Evolutionary conservation across 2,797 vertebrate genomes (phyloP).

Genomic region (Podarcis siculus): DNA sequence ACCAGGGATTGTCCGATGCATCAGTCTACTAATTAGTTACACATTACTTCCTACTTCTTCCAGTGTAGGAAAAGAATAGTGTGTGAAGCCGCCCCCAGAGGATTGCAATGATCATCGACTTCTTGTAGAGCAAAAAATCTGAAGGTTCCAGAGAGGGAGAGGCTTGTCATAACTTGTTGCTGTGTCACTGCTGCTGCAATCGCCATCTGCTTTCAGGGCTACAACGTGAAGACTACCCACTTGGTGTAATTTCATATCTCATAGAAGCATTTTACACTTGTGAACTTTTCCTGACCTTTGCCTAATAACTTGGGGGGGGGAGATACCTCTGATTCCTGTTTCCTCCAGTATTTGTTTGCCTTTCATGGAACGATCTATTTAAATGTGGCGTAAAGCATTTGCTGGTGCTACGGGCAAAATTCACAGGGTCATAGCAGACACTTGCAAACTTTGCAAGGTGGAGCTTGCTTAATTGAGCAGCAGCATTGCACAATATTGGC

Average conservation of each 20-base stretch:
- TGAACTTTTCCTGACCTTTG: constrained; percentile 71
- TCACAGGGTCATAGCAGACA: background rate
- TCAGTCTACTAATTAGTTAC: too few species aligned
- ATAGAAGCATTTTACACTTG: constrained; percentile 59
- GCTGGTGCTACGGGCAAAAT: background rate
- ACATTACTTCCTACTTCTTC: background rate
- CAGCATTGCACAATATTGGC: background rate
- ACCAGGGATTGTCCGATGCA: too few species aligned
- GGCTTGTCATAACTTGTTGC: constrained; percentile 74
- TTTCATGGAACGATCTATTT: background rate
- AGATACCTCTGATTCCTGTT: constrained; percentile 68
- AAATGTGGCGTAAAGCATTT: background rate
- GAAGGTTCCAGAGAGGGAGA: background rate
- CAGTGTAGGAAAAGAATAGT: background rate
- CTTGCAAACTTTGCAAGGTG: too few species aligned
- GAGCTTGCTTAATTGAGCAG: background rate
- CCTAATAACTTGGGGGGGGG: constrained; percentile 51
- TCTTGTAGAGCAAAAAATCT: too few species aligned
- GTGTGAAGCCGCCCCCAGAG: background rate
- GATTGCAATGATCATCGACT: background rate
- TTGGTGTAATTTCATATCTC: constrained; percentile 69
- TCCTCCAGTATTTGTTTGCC: constrained; percentile 22
- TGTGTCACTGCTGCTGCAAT: constrained; percentile 65
- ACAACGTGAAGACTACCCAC: constrained; percentile 73
- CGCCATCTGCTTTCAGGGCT: constrained; percentile 70